Evolutionary conservation across 2,888 invertebrate species (phyloP), one percentile per base, ranked within the genome.

Genomic region (Panopea generosa): DNA sequence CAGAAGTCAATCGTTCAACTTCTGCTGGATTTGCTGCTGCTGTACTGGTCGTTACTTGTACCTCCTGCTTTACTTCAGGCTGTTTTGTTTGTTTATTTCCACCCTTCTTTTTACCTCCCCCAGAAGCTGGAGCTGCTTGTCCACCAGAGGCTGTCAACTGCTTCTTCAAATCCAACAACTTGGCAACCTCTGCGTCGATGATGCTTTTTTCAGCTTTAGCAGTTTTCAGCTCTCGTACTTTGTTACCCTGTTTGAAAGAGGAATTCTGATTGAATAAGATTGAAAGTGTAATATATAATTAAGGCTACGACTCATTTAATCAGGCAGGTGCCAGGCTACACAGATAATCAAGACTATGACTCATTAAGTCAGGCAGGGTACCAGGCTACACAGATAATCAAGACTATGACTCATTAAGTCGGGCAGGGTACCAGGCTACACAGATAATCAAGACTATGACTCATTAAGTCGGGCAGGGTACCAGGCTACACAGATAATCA

Each of bases 171-270:
- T 95, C 94, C n/a, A 97, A 92, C 47, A 97, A 93, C 67, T 94
- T 94, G 22, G 94, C 94, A 0, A 97, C 96, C 91, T 96, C 96
- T 0, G 96, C 96, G 88, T 96, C 95, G 95, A 96, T 96, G 0
- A 95, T 94, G 0, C 94, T 87, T 92, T 97, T 97, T 79, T 95
- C 95, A 67, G 95, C 95, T 49, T 96, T 96, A 3, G 95, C 94
- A 0, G 95, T 93, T 92, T 98, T 98, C 22, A 97, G 90, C 70
- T 95, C 93, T 55, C 97, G 94, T 0, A 98, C 97, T 82, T 95
- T 94, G 24, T 95, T 94, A 1, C 95, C 97, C 95, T 97, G 93
- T 11, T 26, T 2, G 7, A 33, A n/a, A n/a, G n/a, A n/a, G n/a
- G n/a, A n/a, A n/a, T n/a, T n/a, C 16, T 33, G 27, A n/a, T n/a